Base-by-base conservation (phyloP, 2,113 vertebrate species). In the Melanostigma gelatinosum region DNA sequence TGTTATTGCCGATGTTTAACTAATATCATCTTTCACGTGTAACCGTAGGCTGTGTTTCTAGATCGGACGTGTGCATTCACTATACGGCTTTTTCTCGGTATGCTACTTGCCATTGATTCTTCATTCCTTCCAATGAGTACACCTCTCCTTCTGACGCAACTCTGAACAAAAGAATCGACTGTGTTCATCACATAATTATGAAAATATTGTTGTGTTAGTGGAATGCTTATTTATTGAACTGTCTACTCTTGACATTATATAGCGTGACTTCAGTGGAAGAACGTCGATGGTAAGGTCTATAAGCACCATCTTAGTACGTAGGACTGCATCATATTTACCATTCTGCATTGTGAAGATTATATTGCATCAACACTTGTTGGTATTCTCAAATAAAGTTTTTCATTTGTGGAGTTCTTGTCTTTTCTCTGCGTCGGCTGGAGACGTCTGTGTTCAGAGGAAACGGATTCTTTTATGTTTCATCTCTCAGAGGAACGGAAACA, bases 201-300 rank as follows among this genome's bases (percentile, higher is more conserved):
- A 85, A 85, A 85, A 84, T 92, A 89, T 92, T 89, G 85, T 90
- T 92, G 93, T 94, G 92, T 93, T 93, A 94, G 93, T 95, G 94
- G 91, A 95, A 93, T 94, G 94, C 93, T 92, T 94, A 95, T 95
- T 95, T 95, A 95, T 95, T 94, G 92, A 94, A 85, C 87, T 92
- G 89, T 94, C 85, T 88, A 80, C 90, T 86, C 85, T 92, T 77
- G 61, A 85, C 84, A 86, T 92, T 55, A 55, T 92, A 90, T 80
- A 82, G 87, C 90, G 93, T 94, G 88, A 91, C 87, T 90, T 93
- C 64, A 85, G 76, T 84, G 87, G 70, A 93, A 86, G 75, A 90
- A 86, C 84, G 86, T 93, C 82, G 84, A 87, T 88, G 85, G 83
- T 90, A 71, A 93, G 83, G 80, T 92, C 85, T 92, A 77, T 91